Percentiles rank a stretch among this genome's conserved stretches.
These are phyloP conservation scores for Tubulanus polymorphus DNA, from an alignment of 2,888 invertebrate species.

Conservation along the genomic window DNA sequence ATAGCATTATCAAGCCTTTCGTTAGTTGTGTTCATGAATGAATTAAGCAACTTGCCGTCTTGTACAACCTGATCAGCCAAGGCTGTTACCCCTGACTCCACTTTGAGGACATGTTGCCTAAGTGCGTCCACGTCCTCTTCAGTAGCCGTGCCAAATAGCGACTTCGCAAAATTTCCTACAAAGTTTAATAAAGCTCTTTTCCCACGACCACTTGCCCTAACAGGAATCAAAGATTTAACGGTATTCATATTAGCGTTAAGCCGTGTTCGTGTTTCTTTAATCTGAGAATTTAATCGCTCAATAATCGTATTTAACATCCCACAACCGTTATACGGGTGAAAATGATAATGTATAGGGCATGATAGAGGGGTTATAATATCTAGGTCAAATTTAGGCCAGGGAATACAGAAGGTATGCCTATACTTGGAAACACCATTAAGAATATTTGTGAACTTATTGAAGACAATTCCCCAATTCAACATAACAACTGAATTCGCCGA, in stretches of 20 bases:
- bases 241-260: too few relatives aligned
- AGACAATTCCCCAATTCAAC: too few relatives aligned
- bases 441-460: not conserved
- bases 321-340: too few relatives aligned
- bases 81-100: not conserved
- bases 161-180: not conserved
- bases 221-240: not conserved
- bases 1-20: not conserved
- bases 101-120: not conserved
- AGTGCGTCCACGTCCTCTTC: not conserved
- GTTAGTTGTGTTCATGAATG: not conserved
- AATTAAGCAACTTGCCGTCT: too few relatives aligned
- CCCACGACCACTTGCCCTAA: not conserved
- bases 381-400: not conserved
- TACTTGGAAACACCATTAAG: not conserved
- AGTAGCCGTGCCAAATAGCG: not conserved
- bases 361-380: too few relatives aligned
- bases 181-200: not conserved
- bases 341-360: too few relatives aligned
- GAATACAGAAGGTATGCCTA: not conserved
- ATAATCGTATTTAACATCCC: too few relatives aligned
- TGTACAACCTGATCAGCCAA: too few relatives aligned
- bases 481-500: too few relatives aligned
- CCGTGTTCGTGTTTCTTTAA: too few relatives aligned
- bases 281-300: too few relatives aligned